A percentile compares a stretch with the other conserved stretches of the same genome.
Conservation (phyloP, 2,113 vertebrate genomes). For the Macrotus californicus region DNA sequence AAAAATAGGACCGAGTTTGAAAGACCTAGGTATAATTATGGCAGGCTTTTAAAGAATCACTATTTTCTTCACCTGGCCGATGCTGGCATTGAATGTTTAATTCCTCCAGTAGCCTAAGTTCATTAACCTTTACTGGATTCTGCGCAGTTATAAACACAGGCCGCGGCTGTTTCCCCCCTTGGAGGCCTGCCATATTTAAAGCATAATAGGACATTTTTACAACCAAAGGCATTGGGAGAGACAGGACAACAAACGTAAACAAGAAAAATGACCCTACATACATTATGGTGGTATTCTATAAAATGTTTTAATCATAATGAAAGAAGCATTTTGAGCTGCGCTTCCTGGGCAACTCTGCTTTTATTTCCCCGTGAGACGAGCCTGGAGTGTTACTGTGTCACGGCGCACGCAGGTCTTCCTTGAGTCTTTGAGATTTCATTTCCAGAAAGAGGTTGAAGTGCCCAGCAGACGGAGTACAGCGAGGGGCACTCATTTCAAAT, state of each 20-base stretch:
- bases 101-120: constrained; percentile 65
- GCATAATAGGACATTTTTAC: constrained; percentile 69
- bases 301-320: constrained; percentile 57
- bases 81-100: constrained; percentile 66
- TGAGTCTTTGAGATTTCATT: constrained; percentile 30
- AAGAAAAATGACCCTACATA: constrained; percentile 42
- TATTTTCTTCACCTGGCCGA: constrained; percentile 55
- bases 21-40: constrained; percentile 52
- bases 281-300: not conserved
- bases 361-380: not conserved
- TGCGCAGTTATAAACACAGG: constrained; percentile 63
- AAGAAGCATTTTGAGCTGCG: constrained; percentile 31
- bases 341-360: not conserved
- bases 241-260: constrained; percentile 26
- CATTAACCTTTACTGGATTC: constrained; percentile 67
- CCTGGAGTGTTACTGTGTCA: not conserved
- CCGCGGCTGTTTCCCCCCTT: not conserved
- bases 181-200: constrained; percentile 72
- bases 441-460: constrained; percentile 43
- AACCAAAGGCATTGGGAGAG: constrained; percentile 24
- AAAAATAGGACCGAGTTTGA: not conserved
- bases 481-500: constrained; percentile 58
- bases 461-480: constrained; percentile 49
- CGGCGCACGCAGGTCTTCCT: not conserved
- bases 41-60: constrained; percentile 42